Percentiles rank a stretch among this genome's conserved stretches.
phyloP scores from a whole-genome alignment of 2,888 invertebrate species.

The Macropis europaea region DNA sequence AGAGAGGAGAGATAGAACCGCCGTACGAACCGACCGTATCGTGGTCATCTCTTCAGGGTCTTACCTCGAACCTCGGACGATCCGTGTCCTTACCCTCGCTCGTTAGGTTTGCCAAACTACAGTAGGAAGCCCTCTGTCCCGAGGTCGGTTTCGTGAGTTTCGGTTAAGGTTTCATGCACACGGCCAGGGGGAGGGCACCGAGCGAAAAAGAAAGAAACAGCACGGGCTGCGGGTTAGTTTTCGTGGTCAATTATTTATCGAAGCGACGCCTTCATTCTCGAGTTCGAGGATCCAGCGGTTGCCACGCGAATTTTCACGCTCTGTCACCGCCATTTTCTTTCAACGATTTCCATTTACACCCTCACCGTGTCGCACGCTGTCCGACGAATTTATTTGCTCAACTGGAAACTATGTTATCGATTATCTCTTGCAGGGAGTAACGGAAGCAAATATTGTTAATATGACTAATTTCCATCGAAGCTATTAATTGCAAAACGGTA shows the following conservation, averaged over 20 bases:
- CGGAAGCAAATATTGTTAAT: no score
- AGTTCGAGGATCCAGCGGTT: conserved; percentile 32
- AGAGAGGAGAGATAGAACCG: conserved; percentile 15
- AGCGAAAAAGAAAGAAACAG: conserved; percentile 68
- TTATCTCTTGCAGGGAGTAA: no score
- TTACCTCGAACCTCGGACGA: conserved; percentile 71
- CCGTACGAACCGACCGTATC: conserved; percentile 25
- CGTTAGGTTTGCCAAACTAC: conserved; percentile 78
- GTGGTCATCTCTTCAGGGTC: conserved; percentile 31
- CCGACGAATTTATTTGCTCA: no score
- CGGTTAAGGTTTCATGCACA: conserved; percentile 69
- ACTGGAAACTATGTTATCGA: no score
- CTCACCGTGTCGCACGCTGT: no score
- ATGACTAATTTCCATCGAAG: no score
- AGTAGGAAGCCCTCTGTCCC: conserved; percentile 77
- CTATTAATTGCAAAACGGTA: no score
- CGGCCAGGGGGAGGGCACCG: conserved; percentile 57
- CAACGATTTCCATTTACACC: no score
- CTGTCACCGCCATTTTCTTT: no score
- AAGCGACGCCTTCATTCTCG: conserved; percentile 44
- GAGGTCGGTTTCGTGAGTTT: conserved; percentile 56
- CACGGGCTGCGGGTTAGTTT: conserved; percentile 65
- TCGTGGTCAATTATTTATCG: conserved; percentile 22
- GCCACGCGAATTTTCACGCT: background rate
- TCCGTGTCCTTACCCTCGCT: conserved; percentile 69